Evolutionary conservation across 37 sponge, comb jelly and placozoan genomes (phyloP).

Genomic region (Cliona cf. orientalis): DNA sequence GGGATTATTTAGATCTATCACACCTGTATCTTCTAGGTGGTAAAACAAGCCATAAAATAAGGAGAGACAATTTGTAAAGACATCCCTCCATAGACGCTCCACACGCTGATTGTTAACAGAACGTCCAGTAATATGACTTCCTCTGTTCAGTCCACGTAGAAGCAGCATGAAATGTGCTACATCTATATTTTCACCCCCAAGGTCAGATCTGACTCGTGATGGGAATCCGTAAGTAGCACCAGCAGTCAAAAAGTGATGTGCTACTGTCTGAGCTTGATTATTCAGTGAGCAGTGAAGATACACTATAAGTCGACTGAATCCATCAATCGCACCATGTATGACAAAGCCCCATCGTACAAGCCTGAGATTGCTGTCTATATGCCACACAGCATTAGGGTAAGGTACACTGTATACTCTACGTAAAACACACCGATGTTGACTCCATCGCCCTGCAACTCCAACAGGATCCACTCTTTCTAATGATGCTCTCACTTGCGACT

Average conservation of each 20-base stretch:
- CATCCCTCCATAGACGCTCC: constrained; percentile 58
- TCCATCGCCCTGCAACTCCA: not conserved
- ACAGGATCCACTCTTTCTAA: constrained; percentile 38
- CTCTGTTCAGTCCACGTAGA: constrained; percentile 40
- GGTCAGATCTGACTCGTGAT: constrained; percentile 62
- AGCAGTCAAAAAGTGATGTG: constrained; percentile 29
- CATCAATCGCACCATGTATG: constrained; percentile 70
- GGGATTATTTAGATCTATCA: constrained; percentile 5
- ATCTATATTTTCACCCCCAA: constrained; percentile 60
- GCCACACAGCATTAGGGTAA: constrained; percentile 61
- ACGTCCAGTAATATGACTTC: constrained; percentile 44
- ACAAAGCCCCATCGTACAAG: constrained; percentile 66
- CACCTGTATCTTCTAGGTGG: not conserved
- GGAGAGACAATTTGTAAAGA: constrained; percentile 12
- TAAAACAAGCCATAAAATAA: constrained; percentile 26
- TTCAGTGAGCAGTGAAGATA: constrained; percentile 44
- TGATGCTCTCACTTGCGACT: constrained; percentile 21
- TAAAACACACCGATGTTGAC: not conserved
- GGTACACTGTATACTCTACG: constrained; percentile 44
- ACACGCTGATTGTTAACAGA: constrained; percentile 64
- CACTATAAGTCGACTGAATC: constrained; percentile 44
- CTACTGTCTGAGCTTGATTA: constrained; percentile 50
- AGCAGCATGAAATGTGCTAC: constrained; percentile 54
- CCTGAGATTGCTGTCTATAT: constrained; percentile 61
- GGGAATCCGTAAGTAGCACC: constrained; percentile 46